Evolutionary conservation across 2,113 vertebrate species (phyloP), one percentile per base, ranked within the genome.

Genomic region (Peucedramus taeniatus): DNA sequence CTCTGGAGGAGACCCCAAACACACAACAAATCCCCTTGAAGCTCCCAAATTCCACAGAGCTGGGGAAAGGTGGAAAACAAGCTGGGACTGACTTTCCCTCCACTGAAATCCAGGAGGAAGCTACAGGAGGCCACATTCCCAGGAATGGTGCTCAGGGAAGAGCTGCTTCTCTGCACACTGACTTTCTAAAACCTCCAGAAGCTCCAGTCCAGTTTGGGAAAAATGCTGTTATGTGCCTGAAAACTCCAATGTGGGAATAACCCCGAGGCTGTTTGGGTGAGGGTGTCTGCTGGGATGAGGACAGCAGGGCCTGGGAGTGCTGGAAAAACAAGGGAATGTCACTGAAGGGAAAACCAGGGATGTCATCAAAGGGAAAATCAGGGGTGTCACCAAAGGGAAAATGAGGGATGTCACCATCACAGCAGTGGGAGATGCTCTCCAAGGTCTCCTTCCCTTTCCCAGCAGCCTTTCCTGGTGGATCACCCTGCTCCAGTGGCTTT

Each of bases 381-480:
- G 68, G 17, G 39, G 53, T 53, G 31, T 28, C 66, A 35, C 31
- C 3, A 40, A 66, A 19, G 33, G 30, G 19, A 40, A n/a, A 39
- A n/a, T 10, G 7, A 35, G 37, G 79, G 64, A 49, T 50, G 54
- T 3, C 72, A 45, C 31, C 1, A 8, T 20, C 5, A 13, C n/a
- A 8, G 23, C 1, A 5, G 54, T 6, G 4, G 5, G 24, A 60
- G 40, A 21, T 3, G 2, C 39, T n/a, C 19, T 2, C 31, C 0
- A 0, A n/a, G 40, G 20, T 39, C 15, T 4, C 39, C 85, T 26
- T 27, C 0, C 0, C 50, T 54, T 59, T 3, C 2, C 35, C 51
- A 24, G 45, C 49, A 31, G 45, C 11, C 0, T 40, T 40, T 68
- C 13, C 18, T 6, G 24, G 14, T 1, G 15, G 63, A 40, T 42